phyloP scores from a whole-genome alignment of 2,888 invertebrate species.

The Mesoligia furuncula region DNA sequence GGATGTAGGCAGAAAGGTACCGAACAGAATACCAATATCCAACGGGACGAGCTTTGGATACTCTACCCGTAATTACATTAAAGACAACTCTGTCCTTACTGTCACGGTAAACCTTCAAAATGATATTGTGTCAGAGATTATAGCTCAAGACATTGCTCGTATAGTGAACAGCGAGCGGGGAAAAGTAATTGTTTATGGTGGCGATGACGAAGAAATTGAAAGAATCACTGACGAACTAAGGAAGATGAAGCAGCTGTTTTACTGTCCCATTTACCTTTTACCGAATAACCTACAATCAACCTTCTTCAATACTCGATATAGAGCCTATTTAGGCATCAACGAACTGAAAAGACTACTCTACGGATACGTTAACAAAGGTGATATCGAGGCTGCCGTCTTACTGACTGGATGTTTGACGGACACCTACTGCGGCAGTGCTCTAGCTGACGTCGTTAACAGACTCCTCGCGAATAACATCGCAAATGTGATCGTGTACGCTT shows the following conservation, averaged over 20 bases:
- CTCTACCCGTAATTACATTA: conserved; percentile 19
- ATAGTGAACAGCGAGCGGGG: conserved; percentile 34
- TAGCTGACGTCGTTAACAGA: conserved; percentile 19
- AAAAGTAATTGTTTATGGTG: conserved; percentile 31
- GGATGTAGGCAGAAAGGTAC: conserved; percentile 34
- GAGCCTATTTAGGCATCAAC: conserved; percentile 16
- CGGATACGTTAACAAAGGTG: background rate
- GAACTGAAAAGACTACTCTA: conserved; percentile 30
- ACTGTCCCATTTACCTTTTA: conserved; percentile 34
- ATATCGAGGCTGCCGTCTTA: conserved; percentile 33
- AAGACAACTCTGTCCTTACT: conserved; percentile 35
- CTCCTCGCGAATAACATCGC: conserved; percentile 17
- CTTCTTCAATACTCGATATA: background rate
- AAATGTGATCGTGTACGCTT: conserved; percentile 14
- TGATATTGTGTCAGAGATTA: fast-evolving
- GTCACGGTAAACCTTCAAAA: background rate
- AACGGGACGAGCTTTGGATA: fast-evolving
- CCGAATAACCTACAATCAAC: conserved; percentile 16
- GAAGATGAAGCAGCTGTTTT: conserved; percentile 29
- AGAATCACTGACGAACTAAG: background rate
- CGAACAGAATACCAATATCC: conserved; percentile 36
- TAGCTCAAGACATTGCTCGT: conserved; percentile 31
- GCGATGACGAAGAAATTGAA: fast-evolving
- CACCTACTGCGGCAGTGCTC: conserved; percentile 2
- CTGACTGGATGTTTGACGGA: conserved; percentile 29